Base-by-base conservation (phyloP, 2,113 vertebrate genomes). In the Cynocephalus volans region DNA sequence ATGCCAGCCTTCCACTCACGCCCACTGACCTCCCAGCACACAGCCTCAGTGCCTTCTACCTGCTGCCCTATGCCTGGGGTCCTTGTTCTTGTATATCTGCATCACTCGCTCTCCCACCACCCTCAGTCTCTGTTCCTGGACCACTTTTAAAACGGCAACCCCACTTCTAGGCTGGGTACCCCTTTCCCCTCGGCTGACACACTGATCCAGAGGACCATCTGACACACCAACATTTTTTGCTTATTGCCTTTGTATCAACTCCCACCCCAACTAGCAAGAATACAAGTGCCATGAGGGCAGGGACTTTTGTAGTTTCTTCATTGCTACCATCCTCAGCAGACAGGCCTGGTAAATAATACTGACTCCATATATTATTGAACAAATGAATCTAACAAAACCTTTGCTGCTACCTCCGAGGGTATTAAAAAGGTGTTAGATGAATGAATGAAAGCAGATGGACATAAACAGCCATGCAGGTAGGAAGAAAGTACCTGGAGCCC, bases 201-300 rank as follows among this genome's bases (percentile, higher is more conserved):
- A 6, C 31, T 2, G 28, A 52, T 5, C 33, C 17, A 8, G 28
- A 23, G 14, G 1, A 13, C 26, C n/a, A 19, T 1, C 56, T 2
- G 60, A 41, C 2, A 54, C 52, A 6, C 0, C 1, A 3, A 23
- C 5, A 0, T 3, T n/a, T 15, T 60, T 41, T 8, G 23, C 33
- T 24, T 13, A 23, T 9, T 8, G 77, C 8, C 72, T 36, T 54
- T 12, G 21, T n/a, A 31, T 18, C 62, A 4, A 19, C 13, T 11
- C 8, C 56, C 10, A n/a, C 17, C 70, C 93, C 10, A 18, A 3
- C 26, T 13, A 1, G 2, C 11, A 45, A 75, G 64, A 26, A 23
- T 5, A 1, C 3, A 21, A 36, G 67, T 0, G 0, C 11, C 26
- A 21, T 0, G 1, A 82, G 45, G 87, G 17, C 50, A 31, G 21